These are phyloP conservation scores for Grus americana DNA, from an alignment of 2,113 vertebrate species.

Conservation along the genomic window DNA sequence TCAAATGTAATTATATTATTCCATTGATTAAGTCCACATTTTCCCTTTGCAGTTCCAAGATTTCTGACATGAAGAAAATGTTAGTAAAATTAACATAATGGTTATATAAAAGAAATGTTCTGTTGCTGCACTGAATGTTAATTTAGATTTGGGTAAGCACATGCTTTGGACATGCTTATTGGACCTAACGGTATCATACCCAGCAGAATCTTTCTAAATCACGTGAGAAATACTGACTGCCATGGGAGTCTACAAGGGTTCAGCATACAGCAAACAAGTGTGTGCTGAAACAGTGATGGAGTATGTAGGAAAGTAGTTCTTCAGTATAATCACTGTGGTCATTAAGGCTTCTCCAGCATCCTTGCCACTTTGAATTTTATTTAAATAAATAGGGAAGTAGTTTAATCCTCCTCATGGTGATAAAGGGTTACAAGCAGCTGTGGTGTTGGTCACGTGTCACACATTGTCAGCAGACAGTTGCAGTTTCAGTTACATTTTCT, in stretches of 20 bases:
- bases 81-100: background rate
- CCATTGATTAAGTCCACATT: background rate
- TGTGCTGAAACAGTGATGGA: background rate
- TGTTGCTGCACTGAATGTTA: background rate
- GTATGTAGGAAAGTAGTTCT: background rate
- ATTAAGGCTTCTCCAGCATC: background rate
- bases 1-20: background rate
- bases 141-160: background rate
- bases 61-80: background rate
- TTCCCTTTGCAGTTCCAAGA: background rate
- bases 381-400: conserved; percentile 2
- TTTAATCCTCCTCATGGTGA: background rate
- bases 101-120: background rate
- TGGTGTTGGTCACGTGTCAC: background rate
- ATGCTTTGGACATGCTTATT: background rate
- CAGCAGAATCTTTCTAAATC: background rate
- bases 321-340: background rate
- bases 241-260: background rate
- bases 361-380: background rate
- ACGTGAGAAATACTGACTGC: background rate
- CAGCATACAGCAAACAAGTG: background rate
- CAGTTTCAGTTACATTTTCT: conserved; percentile 55
- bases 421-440: conserved; percentile 31
- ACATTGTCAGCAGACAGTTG: conserved; percentile 36
- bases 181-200: background rate